Base-by-base conservation (phyloP, 2,797 vertebrate species). In the Danio aesculapii region DNA sequence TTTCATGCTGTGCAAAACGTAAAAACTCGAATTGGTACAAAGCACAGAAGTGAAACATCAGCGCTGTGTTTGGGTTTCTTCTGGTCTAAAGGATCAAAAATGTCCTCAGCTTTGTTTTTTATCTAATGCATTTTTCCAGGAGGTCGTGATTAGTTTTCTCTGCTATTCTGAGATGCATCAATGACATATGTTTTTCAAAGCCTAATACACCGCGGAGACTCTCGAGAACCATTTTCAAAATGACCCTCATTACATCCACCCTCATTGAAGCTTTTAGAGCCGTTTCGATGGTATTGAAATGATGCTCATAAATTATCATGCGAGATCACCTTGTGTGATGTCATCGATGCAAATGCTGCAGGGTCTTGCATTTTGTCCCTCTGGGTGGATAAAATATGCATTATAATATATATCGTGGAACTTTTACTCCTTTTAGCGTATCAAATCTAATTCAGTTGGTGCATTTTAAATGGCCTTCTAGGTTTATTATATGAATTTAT, bases 31-130 rank as follows among this genome's bases (percentile, higher is more conserved):
- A 43, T 71, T 67, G 80, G 72, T 52, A 72, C 75, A 46, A 82
- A 77, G 76, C 79, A 83, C 64, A 77, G 46, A 79, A 39, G 66
- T 77, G 61, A 41, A 68, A 59, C 64, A 70, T 77, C 19, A 82
- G 71, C 80, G 63, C 69, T 70, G 70, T 75, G 73, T 67, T 64
- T 41, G 72, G 70, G 75, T 73, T 64, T 21, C 5, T 62, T 62
- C 46, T 17, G 55, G 62, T 77, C 71, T 62, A 61, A 83, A 83
- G 67, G 47, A 76, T 44, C 21, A 70, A 67, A 78, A 59, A 66
- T 61, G 57, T 66, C 59, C 50, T 67, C 57, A 43, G 4, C 69
- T 81, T 79, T 78, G 73, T 81, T 77, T 85, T 85, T 69, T 62
- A 44, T 59, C 52, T 71, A 52, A 55, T 66, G 66, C 70, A 74